These are phyloP conservation scores for Meteorus colon DNA, from an alignment of 2,888 invertebrate species.

Conservation along the genomic window DNA sequence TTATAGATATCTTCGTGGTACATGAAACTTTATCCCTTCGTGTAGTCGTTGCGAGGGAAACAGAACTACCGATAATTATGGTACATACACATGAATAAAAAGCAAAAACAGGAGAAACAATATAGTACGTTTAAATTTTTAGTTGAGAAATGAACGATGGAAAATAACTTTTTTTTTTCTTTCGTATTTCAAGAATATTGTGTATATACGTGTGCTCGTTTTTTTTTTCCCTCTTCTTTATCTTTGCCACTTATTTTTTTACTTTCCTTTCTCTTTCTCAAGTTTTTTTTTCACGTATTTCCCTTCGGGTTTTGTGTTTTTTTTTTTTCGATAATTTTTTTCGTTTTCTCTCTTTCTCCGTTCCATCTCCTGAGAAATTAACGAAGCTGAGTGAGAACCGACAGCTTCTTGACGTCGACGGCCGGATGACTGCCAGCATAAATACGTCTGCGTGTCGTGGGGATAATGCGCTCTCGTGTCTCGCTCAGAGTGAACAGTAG, in stretches of 20 bases:
- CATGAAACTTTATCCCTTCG: not conserved
- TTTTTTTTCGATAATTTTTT: not conserved
- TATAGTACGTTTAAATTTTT: constrained; percentile 6
- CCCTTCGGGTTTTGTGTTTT: not conserved
- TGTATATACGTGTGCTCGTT: not conserved
- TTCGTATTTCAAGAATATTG: not conserved
- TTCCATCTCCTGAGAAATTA: constrained; percentile 22
- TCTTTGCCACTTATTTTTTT: constrained; percentile 10
- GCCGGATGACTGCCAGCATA: constrained; percentile 37
- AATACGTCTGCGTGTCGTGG: constrained; percentile 35
- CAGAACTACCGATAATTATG: constrained; percentile 21
- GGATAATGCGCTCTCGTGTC: constrained; percentile 28
- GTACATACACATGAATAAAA: not conserved
- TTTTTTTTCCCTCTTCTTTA: not conserved
- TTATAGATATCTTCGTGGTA: not conserved
- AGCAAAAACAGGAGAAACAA: not conserved
- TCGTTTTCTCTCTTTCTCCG: not conserved
- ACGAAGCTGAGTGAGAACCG: constrained; percentile 35
- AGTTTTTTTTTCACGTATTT: not conserved
- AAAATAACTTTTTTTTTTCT: not conserved
- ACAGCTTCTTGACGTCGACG: constrained; percentile 37
- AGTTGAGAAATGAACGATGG: not conserved
- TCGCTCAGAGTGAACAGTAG: constrained; percentile 20
- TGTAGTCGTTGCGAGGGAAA: not conserved
- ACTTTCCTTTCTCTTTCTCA: not conserved